Conservation (phyloP, 2,888 invertebrate genomes). For the Acheta domesticus region DNA sequence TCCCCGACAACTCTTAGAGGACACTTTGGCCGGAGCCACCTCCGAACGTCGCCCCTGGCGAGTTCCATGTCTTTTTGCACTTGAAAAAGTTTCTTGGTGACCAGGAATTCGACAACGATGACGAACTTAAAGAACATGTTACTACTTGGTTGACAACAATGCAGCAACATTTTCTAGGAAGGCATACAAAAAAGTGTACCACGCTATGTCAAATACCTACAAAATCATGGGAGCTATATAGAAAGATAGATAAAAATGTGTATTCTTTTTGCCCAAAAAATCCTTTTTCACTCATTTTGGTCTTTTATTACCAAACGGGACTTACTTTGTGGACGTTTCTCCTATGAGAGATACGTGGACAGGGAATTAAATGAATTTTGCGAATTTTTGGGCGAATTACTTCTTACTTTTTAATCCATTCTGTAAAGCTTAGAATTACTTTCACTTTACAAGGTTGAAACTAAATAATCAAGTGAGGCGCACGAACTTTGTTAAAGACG, state of each 20-base stretch:
- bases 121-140: neutral
- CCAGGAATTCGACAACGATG: neutral
- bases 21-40: neutral
- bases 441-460: too few species aligned
- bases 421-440: too few species aligned
- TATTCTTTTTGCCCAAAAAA: neutral
- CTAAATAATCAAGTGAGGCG: too few species aligned
- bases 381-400: too few species aligned
- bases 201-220: neutral
- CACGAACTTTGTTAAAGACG: too few species aligned
- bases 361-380: too few species aligned
- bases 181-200: neutral
- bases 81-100: neutral
- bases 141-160: neutral
- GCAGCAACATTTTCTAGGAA: neutral
- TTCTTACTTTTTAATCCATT: too few species aligned
- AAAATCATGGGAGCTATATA: neutral
- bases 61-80: neutral
- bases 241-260: neutral
- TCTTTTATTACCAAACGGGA: conserved; percentile 6
- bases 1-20: neutral
- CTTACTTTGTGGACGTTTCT: neutral
- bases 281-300: neutral
- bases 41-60: neutral
- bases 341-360: neutral